Evolutionary conservation across 2,797 vertebrate genomes (phyloP).

Genomic region (Rhinatrema bivittatum): DNA sequence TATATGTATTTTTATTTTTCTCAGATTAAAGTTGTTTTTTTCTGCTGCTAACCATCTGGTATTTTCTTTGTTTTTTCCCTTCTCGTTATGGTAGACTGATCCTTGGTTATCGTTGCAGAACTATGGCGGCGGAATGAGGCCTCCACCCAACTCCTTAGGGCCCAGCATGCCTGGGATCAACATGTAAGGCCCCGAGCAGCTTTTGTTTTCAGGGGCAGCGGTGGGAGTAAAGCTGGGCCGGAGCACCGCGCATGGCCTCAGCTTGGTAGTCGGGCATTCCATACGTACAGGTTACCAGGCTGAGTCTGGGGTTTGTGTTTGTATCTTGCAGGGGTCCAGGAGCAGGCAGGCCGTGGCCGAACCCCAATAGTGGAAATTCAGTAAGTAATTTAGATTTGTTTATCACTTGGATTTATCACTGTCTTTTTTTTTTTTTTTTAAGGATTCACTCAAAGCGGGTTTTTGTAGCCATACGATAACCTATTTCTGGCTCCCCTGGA

Average conservation of each 20-base stretch:
- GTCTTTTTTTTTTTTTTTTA: too few species aligned
- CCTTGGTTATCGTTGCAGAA: slow-evolving; percentile 80
- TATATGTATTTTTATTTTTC: slow-evolving; percentile 11
- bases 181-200: slow-evolving; percentile 75
- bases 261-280: not conserved
- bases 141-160: slow-evolving; percentile 94
- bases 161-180: slow-evolving; percentile 96
- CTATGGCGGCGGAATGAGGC: slow-evolving; percentile 96
- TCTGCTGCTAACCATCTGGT: slow-evolving; percentile 35
- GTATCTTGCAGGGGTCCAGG: slow-evolving; percentile 81
- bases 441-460: too few species aligned
- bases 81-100: slow-evolving; percentile 56
- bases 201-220: not conserved
- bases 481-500: too few species aligned
- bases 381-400: slow-evolving; percentile 70
- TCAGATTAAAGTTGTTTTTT: slow-evolving; percentile 20
- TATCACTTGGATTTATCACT: not conserved
- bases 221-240: too few species aligned
- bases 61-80: slow-evolving; percentile 30
- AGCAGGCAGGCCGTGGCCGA: slow-evolving; percentile 93
- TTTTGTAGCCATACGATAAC: too few species aligned
- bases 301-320: too few species aligned
- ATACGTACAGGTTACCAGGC: too few species aligned
- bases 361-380: slow-evolving; percentile 95
- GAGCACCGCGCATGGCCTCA: not conserved